Conservation (phyloP, 1,140 invertebrate genomes). For the Asobara japonica region DNA sequence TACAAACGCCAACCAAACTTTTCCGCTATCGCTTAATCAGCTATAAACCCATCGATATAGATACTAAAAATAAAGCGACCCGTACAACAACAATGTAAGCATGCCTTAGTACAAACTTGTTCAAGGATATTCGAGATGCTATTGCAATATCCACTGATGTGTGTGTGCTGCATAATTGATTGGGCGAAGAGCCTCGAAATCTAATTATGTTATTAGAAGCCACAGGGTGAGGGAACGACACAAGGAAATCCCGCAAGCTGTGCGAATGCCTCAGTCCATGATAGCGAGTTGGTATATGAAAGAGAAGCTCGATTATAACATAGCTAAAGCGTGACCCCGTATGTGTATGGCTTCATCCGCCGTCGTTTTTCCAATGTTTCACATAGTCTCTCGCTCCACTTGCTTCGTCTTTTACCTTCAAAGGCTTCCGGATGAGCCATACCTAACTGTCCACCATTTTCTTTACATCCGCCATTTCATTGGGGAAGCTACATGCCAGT, state of each 20-base stretch:
- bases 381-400: neutral
- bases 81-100: neutral
- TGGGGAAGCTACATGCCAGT: neutral
- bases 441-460: neutral
- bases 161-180: neutral
- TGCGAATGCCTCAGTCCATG: slow-evolving; percentile 4
- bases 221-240: slow-evolving; percentile 43
- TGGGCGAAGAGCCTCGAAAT: slow-evolving; percentile 34
- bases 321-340: slow-evolving; percentile 44
- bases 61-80: too few species aligned
- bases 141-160: neutral
- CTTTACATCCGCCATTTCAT: neutral
- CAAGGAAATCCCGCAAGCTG: slow-evolving; percentile 44
- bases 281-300: neutral
- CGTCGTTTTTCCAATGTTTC: slow-evolving; percentile 13
- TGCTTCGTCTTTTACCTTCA: slow-evolving; percentile 27
- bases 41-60: too few species aligned
- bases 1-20: too few species aligned
- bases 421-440: slow-evolving; percentile 12
- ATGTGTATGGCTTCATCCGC: slow-evolving; percentile 44
- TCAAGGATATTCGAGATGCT: neutral
- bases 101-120: neutral
- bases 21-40: too few species aligned
- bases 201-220: slow-evolving; percentile 60
- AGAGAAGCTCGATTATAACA: slow-evolving; percentile 23